These are phyloP conservation scores for Australoheros facetus DNA, from an alignment of 2,797 vertebrate species.

Conservation along the genomic window DNA sequence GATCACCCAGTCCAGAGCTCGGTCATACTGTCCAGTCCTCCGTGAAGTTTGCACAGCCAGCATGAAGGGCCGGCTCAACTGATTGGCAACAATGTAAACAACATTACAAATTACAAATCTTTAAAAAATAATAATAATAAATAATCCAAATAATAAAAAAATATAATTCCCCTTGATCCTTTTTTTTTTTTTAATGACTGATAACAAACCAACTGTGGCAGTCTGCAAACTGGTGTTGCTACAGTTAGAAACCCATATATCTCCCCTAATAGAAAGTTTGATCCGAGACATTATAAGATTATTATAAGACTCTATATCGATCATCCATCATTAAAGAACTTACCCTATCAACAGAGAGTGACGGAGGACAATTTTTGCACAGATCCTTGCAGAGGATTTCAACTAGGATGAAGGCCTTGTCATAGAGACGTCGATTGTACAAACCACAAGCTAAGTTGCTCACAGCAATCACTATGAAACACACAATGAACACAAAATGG, in stretches of 20 bases:
- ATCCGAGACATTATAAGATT: neutral
- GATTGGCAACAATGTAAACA: neutral
- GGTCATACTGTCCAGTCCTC: conserved; percentile 77
- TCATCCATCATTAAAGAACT: conserved; percentile 1
- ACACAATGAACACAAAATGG: conserved; percentile 9
- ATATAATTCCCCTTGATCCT: neutral
- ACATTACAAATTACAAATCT: neutral
- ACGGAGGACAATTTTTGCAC: conserved; percentile 62
- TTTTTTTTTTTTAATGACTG: neutral
- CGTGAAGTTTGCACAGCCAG: conserved; percentile 86
- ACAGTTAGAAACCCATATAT: neutral
- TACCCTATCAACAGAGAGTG: conserved; percentile 84
- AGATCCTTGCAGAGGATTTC: conserved; percentile 83
- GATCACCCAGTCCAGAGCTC: conserved; percentile 82
- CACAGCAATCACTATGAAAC: conserved; percentile 78
- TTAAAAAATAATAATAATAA: neutral
- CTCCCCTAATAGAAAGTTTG: neutral
- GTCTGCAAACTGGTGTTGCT: neutral
- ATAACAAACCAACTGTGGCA: neutral
- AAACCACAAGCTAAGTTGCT: conserved; percentile 87
- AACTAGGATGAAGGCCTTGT: conserved; percentile 80
- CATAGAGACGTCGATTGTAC: conserved; percentile 84
- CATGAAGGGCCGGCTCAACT: conserved; percentile 89
- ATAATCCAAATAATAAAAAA: neutral
- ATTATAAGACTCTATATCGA: no score